phyloP scores from a whole-genome alignment of 2,113 vertebrate genomes.

The Struthidea cinerea region DNA sequence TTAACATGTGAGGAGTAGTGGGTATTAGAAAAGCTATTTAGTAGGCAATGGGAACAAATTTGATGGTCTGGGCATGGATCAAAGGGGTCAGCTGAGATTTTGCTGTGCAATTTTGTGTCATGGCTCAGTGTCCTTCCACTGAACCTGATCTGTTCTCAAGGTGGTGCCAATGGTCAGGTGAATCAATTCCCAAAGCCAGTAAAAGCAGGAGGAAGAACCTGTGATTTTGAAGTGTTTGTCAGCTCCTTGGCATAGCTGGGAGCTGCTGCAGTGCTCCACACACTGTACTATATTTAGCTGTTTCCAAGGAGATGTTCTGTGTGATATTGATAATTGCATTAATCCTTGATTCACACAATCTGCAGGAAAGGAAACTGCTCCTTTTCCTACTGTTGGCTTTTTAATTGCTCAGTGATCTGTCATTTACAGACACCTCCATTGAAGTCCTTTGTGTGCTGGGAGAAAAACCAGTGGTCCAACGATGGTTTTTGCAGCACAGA shows the following conservation, averaged over 20 bases:
- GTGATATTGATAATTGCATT: constrained; percentile 72
- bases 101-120: neutral
- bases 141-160: neutral
- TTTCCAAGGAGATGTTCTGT: constrained; percentile 72
- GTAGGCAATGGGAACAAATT: rapidly evolving
- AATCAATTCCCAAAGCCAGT: neutral
- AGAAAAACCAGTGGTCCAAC: neutral
- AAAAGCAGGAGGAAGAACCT: neutral
- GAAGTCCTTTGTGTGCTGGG: neutral
- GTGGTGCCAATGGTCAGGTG: neutral
- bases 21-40: neutral
- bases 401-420: constrained; percentile 15
- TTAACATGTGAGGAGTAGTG: neutral
- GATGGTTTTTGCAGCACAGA: neutral
- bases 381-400: constrained; percentile 50
- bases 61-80: neutral
- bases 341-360: constrained; percentile 65
- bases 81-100: neutral
- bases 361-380: constrained; percentile 45
- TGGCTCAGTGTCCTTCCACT: neutral
- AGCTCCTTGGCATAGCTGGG: constrained; percentile 50
- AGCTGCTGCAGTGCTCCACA: constrained; percentile 47
- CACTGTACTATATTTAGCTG: constrained; percentile 68
- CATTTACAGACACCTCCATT: neutral
- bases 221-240: constrained; percentile 40